Percentiles rank a stretch among this genome's conserved stretches.
These are phyloP conservation scores for Chionodraco myersi DNA, from an alignment of 2,113 vertebrate genomes.

Conservation along the genomic window DNA sequence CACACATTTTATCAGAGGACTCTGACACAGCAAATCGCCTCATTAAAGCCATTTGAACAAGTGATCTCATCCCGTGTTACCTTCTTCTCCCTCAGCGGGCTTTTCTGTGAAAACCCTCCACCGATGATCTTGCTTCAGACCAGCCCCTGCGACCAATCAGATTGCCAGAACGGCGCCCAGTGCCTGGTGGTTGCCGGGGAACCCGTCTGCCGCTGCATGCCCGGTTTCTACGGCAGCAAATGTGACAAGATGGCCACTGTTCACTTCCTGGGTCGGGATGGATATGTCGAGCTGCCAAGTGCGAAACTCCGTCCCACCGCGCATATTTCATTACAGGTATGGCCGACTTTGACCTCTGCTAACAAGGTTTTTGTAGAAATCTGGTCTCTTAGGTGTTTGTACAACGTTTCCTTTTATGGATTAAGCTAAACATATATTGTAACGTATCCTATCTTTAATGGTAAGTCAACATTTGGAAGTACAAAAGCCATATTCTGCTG, in stretches of 20 bases:
- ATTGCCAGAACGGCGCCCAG: slow-evolving; percentile 94
- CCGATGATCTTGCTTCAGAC: slow-evolving; percentile 99
- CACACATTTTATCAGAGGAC: slow-evolving; percentile 23
- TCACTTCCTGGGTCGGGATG: slow-evolving; percentile 95
- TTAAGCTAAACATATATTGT: background rate
- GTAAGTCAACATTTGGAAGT: background rate
- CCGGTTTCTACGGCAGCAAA: slow-evolving; percentile 91
- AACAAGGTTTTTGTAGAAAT: background rate
- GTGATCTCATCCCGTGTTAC: slow-evolving; percentile 21
- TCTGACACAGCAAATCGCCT: slow-evolving; percentile 27
- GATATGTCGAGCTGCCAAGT: slow-evolving; percentile 90
- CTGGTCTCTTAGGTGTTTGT: background rate
- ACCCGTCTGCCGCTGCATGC: slow-evolving; percentile 93
- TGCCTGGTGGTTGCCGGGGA: slow-evolving; percentile 92
- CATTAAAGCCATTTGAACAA: slow-evolving; percentile 38
- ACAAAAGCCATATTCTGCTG: slow-evolving; percentile 15
- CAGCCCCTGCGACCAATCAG: slow-evolving; percentile 94
- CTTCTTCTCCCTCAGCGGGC: slow-evolving; percentile 84
- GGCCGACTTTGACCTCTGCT: background rate
- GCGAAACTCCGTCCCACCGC: slow-evolving; percentile 90
- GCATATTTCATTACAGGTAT: slow-evolving; percentile 97
- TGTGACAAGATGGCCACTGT: slow-evolving; percentile 95
- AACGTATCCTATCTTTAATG: background rate
- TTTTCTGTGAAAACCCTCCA: slow-evolving; percentile 94
- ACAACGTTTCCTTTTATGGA: background rate